phyloP scores from a whole-genome alignment of 2,113 vertebrate genomes.

The Psammodynastes pulverulentus region DNA sequence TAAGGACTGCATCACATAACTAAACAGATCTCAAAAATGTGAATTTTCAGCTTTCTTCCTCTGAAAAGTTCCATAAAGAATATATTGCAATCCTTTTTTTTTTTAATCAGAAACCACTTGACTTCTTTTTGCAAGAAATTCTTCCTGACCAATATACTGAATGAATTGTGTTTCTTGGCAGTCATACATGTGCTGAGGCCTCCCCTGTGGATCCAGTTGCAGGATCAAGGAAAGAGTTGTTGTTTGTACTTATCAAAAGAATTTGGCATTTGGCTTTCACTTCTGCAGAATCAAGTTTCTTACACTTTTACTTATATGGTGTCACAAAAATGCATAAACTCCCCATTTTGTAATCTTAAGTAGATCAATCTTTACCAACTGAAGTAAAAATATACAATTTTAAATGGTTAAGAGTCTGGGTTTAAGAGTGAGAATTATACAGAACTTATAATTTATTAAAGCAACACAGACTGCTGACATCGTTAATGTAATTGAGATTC shows the following conservation, averaged over 20 bases:
- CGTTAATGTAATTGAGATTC: background rate
- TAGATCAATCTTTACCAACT: background rate
- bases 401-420: background rate
- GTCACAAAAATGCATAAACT: background rate
- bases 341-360: background rate
- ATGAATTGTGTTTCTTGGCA: constrained; percentile 10
- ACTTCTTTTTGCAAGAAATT: background rate
- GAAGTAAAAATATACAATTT: background rate
- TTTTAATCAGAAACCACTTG: background rate
- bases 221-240: constrained; percentile 1
- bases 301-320: background rate
- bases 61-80: background rate
- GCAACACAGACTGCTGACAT: background rate
- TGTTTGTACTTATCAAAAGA: background rate
- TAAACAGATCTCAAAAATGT: background rate
- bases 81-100: background rate
- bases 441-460: background rate
- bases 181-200: background rate
- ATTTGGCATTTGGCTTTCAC: constrained; percentile 1
- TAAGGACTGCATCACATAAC: background rate
- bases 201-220: background rate
- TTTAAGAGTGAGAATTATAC: background rate
- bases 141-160: background rate
- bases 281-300: background rate
- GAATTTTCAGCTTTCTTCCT: background rate